These are phyloP conservation scores for Suricata suricatta DNA, from an alignment of 2,113 vertebrate genomes.

Conservation along the genomic window DNA sequence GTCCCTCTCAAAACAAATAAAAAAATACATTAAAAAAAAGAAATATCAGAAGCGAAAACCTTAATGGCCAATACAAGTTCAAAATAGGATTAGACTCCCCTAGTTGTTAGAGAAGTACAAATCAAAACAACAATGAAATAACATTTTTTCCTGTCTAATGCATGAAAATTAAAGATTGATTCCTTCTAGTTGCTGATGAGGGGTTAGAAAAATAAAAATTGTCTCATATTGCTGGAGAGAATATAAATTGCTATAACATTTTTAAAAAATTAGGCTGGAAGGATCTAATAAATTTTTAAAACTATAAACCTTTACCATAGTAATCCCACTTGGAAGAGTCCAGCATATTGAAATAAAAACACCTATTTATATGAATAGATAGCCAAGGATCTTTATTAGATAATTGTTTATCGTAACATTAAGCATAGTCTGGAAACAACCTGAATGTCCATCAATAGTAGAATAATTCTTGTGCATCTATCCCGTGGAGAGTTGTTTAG, in stretches of 20 bases:
- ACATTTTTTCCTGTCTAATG: neutral
- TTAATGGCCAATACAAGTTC: neutral
- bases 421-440: neutral
- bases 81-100: neutral
- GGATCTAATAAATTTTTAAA: constrained; percentile 55
- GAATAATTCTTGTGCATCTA: constrained; percentile 31
- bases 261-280: constrained; percentile 57
- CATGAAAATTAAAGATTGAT: constrained; percentile 56
- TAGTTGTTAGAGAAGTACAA: constrained; percentile 33
- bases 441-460: neutral
- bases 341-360: neutral
- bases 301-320: constrained; percentile 7
- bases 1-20: no score
- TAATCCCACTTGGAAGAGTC: constrained; percentile 6
- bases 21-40: no score
- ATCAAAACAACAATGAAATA: constrained; percentile 39
- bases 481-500: constrained; percentile 23
- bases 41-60: neutral
- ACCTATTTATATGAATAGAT: neutral
- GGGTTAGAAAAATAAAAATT: constrained; percentile 23
- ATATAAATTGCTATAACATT: constrained; percentile 22
- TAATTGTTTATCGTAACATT: constrained; percentile 53
- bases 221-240: neutral
- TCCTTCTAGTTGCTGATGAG: neutral
- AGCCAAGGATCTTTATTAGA: constrained; percentile 44